Conservation (phyloP, 2,113 vertebrate species). For the Tragulus kanchil region DNA sequence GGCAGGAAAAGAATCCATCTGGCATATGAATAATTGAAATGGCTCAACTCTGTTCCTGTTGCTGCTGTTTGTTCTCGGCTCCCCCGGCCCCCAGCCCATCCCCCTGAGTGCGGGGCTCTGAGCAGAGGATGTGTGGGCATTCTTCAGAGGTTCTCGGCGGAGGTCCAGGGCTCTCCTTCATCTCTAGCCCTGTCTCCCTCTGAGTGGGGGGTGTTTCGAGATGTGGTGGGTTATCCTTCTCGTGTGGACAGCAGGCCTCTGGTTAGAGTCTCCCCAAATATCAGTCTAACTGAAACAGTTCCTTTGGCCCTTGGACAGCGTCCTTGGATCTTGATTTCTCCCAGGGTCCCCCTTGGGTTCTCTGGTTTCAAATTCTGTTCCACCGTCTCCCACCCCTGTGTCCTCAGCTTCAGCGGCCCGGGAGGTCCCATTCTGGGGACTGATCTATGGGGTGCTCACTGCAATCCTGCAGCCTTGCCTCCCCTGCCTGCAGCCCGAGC, state of each 20-base stretch:
- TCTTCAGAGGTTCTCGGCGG: slow-evolving; percentile 40
- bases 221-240: not conserved
- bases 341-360: too few relatives aligned
- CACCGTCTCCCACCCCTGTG: not conserved
- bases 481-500: not conserved
- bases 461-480: not conserved
- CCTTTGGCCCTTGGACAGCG: not conserved
- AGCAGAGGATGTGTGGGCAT: slow-evolving; percentile 84
- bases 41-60: slow-evolving; percentile 99
- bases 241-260: not conserved
- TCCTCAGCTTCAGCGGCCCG: not conserved
- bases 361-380: not conserved
- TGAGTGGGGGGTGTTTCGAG: not conserved
- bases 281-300: not conserved
- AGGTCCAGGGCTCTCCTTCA: not conserved
- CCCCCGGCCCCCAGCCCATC: slow-evolving; percentile 85
- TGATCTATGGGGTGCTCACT: accelerated
- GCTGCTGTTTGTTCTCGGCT: slow-evolving; percentile 94
- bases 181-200: not conserved
- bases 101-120: slow-evolving; percentile 87
- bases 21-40: slow-evolving; percentile 99
- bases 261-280: slow-evolving; percentile 44
- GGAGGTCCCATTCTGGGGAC: not conserved
- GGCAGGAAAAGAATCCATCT: slow-evolving; percentile 98
- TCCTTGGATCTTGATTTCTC: not conserved